A percentile compares a stretch with the other conserved stretches of the same genome.
phyloP scores from a whole-genome alignment of 2,797 vertebrate species.

The Ptychadena robeensis region DNA sequence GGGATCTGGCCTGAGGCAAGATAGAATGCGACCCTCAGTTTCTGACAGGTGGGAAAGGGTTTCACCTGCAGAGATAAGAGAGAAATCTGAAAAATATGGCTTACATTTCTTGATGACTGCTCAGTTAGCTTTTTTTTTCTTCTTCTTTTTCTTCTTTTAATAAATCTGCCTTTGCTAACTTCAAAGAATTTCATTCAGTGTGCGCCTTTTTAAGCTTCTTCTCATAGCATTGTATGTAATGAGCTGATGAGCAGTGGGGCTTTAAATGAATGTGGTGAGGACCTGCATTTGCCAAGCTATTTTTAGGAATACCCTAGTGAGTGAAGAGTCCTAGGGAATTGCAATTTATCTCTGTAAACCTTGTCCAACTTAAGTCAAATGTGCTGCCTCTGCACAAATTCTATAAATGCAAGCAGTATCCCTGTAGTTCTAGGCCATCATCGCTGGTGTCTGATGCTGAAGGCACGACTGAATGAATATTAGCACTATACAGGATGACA shows the following conservation, averaged over 20 bases:
- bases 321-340: slow-evolving; percentile 53
- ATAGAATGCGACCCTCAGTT: slow-evolving; percentile 19
- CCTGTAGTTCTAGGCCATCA: slow-evolving; percentile 34
- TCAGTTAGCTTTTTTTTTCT: slow-evolving; percentile 23
- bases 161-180: slow-evolving; percentile 42
- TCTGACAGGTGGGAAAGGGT: slow-evolving; percentile 35
- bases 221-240: slow-evolving; percentile 43
- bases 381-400: slow-evolving; percentile 43
- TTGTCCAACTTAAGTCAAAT: slow-evolving; percentile 47
- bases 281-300: slow-evolving; percentile 51
- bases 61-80: slow-evolving; percentile 33
- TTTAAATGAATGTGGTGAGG: slow-evolving; percentile 50
- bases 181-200: slow-evolving; percentile 22
- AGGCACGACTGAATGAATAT: slow-evolving; percentile 19
- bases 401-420: slow-evolving; percentile 38
- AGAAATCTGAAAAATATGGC: background rate
- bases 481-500: background rate
- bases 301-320: slow-evolving; percentile 58
- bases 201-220: slow-evolving; percentile 37
- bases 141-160: slow-evolving; percentile 34
- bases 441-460: slow-evolving; percentile 23
- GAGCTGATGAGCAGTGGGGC: slow-evolving; percentile 50
- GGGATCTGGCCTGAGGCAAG: slow-evolving; percentile 11
- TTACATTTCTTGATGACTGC: slow-evolving; percentile 34
- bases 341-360: slow-evolving; percentile 60